Base-by-base conservation (phyloP, 2,797 vertebrate genomes). In the Sciaenops ocellatus region DNA sequence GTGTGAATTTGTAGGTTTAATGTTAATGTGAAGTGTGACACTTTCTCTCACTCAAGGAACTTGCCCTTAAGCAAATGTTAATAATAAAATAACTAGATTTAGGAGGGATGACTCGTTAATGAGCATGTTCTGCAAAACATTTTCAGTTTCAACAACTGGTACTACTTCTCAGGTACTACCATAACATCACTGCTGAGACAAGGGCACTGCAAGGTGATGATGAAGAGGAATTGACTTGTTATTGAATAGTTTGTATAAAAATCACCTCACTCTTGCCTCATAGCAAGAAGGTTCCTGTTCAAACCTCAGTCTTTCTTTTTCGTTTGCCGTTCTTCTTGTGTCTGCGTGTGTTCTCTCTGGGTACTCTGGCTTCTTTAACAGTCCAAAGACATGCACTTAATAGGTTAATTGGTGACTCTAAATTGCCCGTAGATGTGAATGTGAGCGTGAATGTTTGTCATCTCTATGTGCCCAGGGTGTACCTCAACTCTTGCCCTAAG, bases 1-100 rank as follows among this genome's bases (percentile, higher is more conserved):
- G 42, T 41, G 52, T 26, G 46, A 2, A 11, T 59, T 63, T 76
- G 22, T 47, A 51, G 50, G 28, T 79, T 56, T 61, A 60, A 60
- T 11, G 16, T 62, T 75, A 55, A 79, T 59, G 48, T 75, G 7
- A 26, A 57, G 55, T 62, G 77, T 69, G 50, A 68, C 13, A 10
- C 74, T 73, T 69, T 74, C 16, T 44, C 66, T 51, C 38, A 10
- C 69, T 52, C 20, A 24, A 44, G 48, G 63, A 50, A 64, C 34
- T n/a, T 56, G 4, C 30, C 34, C 42, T 30, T 1, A 38, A 51
- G 63, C 28, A 65, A 60, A 77, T 41, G 17, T 73, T 26, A 52
- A 80, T n/a, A 6, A 3, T 48, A 48, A 42, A 51, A 69, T 63
- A 64, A 55, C 22, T 57, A 18, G 1, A 51, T 67, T 73, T 52